phyloP scores from a whole-genome alignment of 2,888 invertebrate genomes.

The Nineta flava region DNA sequence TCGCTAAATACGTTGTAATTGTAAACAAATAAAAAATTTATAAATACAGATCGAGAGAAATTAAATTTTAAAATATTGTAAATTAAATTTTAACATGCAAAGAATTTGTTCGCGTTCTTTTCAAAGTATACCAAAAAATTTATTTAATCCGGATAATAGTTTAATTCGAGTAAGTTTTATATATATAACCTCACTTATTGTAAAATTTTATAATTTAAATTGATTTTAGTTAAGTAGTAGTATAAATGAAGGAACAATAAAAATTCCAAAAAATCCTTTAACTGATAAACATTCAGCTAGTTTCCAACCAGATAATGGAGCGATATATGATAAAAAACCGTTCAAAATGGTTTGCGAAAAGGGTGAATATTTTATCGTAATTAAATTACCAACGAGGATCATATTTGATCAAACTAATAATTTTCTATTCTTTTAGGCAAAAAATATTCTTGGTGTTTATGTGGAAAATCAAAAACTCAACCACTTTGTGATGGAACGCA shows the following conservation, averaged over 20 bases:
- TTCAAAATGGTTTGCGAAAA: slow-evolving; percentile 58
- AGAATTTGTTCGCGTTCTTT: background rate
- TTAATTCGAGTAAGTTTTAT: background rate
- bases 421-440: slow-evolving; percentile 32
- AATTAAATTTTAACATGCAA: background rate
- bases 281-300: slow-evolving; percentile 41
- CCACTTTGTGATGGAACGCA: slow-evolving; percentile 94
- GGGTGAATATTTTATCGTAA: slow-evolving; percentile 25
- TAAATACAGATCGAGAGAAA: too few species aligned
- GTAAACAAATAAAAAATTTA: too few species aligned
- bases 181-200: background rate
- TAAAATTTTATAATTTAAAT: background rate
- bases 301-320: slow-evolving; percentile 54
- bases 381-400: background rate
- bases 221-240: background rate
- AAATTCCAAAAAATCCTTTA: slow-evolving; percentile 51
- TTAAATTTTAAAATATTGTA: background rate
- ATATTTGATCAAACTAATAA: background rate
- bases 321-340: slow-evolving; percentile 77
- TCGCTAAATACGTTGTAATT: too few species aligned
- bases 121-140: background rate
- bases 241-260: slow-evolving; percentile 22
- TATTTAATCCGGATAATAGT: background rate
- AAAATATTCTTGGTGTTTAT: slow-evolving; percentile 82
- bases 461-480: slow-evolving; percentile 82